Conservation (phyloP, 2,888 invertebrate genomes). For the Panorpa germanica region DNA sequence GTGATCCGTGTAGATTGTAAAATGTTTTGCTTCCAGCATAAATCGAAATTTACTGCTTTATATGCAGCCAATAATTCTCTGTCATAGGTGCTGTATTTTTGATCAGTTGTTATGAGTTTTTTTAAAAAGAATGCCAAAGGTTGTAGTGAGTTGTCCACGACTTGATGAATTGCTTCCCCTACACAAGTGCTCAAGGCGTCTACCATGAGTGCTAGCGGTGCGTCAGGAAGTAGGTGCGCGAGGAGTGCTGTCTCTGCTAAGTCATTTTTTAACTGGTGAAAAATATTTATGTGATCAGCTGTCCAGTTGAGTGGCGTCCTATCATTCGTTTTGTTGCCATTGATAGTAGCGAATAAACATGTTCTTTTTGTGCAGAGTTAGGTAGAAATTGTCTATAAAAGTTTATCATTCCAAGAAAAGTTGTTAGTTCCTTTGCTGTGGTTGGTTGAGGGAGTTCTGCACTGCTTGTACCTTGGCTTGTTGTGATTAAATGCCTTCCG, state of each 20-base stretch:
- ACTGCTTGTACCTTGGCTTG: too few relatives aligned
- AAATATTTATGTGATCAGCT: background rate
- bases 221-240: conserved; percentile 17
- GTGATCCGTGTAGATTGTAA: too few relatives aligned
- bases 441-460: too few relatives aligned
- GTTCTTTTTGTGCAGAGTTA: too few relatives aligned
- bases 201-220: conserved; percentile 12
- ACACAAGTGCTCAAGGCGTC: conserved; percentile 19
- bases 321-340: conserved; percentile 9
- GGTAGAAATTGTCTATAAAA: too few relatives aligned
- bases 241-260: conserved; percentile 12
- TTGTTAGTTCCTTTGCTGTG: too few relatives aligned
- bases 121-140: conserved; percentile 7
- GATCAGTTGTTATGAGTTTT: background rate
- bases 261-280: conserved; percentile 2
- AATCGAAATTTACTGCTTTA: conserved; percentile 17
- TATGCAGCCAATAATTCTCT: conserved; percentile 2
- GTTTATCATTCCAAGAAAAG: too few relatives aligned
- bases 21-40: too few relatives aligned
- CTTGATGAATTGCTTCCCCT: conserved; percentile 14
- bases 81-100: background rate
- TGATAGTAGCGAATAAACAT: too few relatives aligned
- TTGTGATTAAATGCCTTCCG: too few relatives aligned
- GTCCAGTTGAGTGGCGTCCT: conserved; percentile 4
- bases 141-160: background rate